These are phyloP conservation scores for Pomatostomus ruficeps DNA, from an alignment of 2,113 vertebrate genomes.

Conservation along the genomic window DNA sequence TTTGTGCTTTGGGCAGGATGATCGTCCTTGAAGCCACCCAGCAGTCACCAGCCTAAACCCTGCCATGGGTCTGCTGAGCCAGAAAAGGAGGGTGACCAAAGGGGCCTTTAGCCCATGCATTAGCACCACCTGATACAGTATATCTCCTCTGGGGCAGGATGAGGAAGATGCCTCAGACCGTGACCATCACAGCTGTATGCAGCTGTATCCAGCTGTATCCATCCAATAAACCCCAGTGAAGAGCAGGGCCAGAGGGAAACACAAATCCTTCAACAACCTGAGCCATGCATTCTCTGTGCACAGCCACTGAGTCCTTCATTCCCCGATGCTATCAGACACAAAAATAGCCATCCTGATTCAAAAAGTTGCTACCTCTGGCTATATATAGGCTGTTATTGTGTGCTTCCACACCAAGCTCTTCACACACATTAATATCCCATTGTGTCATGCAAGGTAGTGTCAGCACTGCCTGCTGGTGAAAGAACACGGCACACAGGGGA, in stretches of 20 bases:
- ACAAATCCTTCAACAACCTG: background rate
- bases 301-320: background rate
- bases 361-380: background rate
- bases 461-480: background rate
- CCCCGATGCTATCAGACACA: background rate
- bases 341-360: background rate
- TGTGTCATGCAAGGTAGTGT: background rate
- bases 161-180: background rate
- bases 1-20: accelerated
- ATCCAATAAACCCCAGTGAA: background rate
- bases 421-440: background rate
- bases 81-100: background rate
- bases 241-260: background rate
- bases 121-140: background rate
- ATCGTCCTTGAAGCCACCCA: background rate
- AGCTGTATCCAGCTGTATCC: conserved; percentile 16
- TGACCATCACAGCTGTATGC: conserved; percentile 14
- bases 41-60: background rate
- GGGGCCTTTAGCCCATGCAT: background rate
- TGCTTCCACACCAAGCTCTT: background rate
- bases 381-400: background rate
- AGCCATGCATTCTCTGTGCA: background rate
- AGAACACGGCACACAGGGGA: background rate
- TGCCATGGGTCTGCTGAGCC: background rate
- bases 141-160: background rate